Conservation (phyloP, 35 echinoderm and acorn worm genomes). For the Lytechinus pictus region DNA sequence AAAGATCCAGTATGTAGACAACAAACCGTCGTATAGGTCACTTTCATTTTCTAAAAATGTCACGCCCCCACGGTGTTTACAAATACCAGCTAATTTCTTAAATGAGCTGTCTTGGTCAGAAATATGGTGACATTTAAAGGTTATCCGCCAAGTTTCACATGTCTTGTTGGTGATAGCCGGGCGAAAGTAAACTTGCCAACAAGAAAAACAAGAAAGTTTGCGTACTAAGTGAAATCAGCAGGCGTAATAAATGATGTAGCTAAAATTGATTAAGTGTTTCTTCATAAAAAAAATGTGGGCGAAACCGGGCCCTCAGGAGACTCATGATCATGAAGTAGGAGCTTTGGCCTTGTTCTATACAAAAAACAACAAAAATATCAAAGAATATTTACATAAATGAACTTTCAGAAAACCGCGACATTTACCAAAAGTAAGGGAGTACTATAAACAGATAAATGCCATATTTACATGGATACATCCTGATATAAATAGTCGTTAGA, state of each 20-base stretch:
- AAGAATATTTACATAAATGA: neutral
- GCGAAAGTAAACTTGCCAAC: neutral
- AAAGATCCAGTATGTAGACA: neutral
- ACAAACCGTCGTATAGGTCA: neutral
- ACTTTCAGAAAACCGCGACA: neutral
- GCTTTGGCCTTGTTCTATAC: neutral
- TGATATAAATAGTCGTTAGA: neutral
- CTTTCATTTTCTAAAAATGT: slow-evolving; percentile 14
- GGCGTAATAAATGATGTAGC: neutral
- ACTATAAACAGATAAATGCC: neutral
- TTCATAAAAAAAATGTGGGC: neutral
- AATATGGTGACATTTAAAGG: neutral
- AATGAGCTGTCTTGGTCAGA: neutral
- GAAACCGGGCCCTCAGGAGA: neutral
- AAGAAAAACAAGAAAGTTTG: neutral
- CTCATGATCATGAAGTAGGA: neutral
- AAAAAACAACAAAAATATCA: neutral
- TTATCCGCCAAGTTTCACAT: neutral
- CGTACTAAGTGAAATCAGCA: neutral
- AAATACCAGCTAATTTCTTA: neutral
- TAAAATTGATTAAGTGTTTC: neutral
- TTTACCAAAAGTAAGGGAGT: neutral
- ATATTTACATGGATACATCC: neutral
- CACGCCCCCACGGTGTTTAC: neutral
- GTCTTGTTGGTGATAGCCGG: neutral